Base-by-base conservation (phyloP, 1,140 invertebrate species). In the Caenorhabditis remanei region DNA sequence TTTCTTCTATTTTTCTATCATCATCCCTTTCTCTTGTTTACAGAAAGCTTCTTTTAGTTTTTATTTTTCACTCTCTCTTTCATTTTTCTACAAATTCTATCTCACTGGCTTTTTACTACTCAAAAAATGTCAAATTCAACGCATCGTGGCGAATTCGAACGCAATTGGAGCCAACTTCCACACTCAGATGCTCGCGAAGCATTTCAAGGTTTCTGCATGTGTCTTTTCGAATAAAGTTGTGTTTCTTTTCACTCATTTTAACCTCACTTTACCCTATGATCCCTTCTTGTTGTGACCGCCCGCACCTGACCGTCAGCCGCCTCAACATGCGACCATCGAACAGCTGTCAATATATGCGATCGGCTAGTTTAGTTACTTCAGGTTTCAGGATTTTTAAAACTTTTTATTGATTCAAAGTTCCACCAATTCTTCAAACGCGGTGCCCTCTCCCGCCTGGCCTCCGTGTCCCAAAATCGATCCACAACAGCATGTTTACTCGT, bases 381-480 rank as follows among this genome's bases (percentile, higher is more conserved):
- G 16, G 16, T 14, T 14, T 16, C 50, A 53, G 11, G 11, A 16
- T 53, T 53, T 11, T 53, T 14, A 9, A 53, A 53, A 11, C 5
- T 53, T 16, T 53, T 53, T 16, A 53, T 53, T 11, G 2, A 6
- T 16, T 53, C 50, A 14, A 11, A 8, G 11, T 3, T 53, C 13
- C 11, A 11, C 50, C 16, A 14, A 14, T 53, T 14, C 16, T 53
- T 53, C 50, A 16, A 53, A 53, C 16, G 5, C 9, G 50, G 16
- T 53, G 50, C 50, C 16, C 50, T 53, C 50, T 53, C 13, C 50
- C 5, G 19, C 61, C 61, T 58, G 32, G 14, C 56, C 56, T 58
- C 63, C 43, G 41, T 48, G 19, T 75, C 19, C n/a, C 71, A 79
- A 79, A 79, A 79, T 50, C 71, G 71, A 79, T 79, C 71, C 71